Conservation (phyloP, 1,140 invertebrate genomes). For the Chionoecetes opilio region DNA sequence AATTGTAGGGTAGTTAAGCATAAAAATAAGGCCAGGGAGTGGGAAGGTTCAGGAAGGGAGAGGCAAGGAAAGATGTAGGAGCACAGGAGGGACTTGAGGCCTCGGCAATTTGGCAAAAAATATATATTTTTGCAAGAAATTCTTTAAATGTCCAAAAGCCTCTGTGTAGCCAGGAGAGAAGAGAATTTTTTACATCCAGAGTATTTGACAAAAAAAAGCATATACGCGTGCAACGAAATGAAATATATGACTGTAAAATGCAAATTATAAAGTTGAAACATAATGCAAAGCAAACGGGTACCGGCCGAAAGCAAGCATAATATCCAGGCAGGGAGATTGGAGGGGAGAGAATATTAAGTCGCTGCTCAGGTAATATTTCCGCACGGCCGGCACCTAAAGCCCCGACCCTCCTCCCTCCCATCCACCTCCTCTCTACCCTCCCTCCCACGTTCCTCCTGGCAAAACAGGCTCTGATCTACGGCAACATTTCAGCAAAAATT, state of each 20-base stretch:
- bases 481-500: not conserved
- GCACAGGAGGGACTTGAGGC: not conserved
- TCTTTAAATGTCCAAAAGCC: not conserved
- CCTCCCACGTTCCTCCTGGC: not conserved
- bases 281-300: not conserved
- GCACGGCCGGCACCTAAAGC: not conserved
- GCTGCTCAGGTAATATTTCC: not conserved
- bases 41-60: not conserved
- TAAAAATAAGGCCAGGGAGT: not conserved
- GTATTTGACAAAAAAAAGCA: not conserved
- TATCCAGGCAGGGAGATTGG: not conserved
- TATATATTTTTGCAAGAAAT: not conserved
- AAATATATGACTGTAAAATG: conserved; percentile 2
- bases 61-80: not conserved
- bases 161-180: no score
- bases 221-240: not conserved
- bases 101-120: not conserved
- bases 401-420: not conserved
- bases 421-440: not conserved
- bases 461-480: not conserved
- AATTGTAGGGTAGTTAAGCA: not conserved
- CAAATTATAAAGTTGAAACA: not conserved
- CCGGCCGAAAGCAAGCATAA: not conserved
- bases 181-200: not conserved
- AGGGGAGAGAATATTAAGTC: conserved; percentile 7